phyloP scores from a whole-genome alignment of 2,888 invertebrate species.

The Craniophora ligustri region DNA sequence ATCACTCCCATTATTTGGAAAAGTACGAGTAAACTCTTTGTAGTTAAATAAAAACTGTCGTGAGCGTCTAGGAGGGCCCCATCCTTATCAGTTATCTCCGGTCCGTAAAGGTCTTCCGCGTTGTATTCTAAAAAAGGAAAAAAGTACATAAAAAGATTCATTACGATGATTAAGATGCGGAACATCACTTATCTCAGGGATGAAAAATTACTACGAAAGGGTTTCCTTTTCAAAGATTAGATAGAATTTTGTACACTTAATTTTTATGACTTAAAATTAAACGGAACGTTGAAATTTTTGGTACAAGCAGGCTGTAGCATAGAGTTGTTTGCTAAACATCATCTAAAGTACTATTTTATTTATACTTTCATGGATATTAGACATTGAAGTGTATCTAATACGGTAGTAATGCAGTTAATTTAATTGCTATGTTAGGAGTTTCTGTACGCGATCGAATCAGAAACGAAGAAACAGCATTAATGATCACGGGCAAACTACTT shows the following conservation, averaged over 20 bases:
- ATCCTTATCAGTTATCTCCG: constrained; percentile 85
- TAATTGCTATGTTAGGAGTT: too few species aligned
- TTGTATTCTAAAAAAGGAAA: constrained; percentile 66
- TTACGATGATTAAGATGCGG: constrained; percentile 42
- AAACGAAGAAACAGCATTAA: too few species aligned
- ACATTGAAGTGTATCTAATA: neutral
- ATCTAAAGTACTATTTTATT: too few species aligned
- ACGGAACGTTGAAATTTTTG: neutral
- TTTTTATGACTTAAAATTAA: constrained; percentile 1
- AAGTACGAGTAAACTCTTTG: constrained; percentile 91
- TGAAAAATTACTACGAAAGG: constrained; percentile 21
- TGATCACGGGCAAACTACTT: too few species aligned
- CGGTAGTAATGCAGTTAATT: too few species aligned
- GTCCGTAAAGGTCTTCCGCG: constrained; percentile 80
- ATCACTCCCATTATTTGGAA: constrained; percentile 93
- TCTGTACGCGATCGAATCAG: too few species aligned
- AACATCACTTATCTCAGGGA: constrained; percentile 25
- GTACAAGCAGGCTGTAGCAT: too few species aligned
- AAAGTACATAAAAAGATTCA: constrained; percentile 25
- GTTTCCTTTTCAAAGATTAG: constrained; percentile 3
- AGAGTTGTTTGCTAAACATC: too few species aligned
- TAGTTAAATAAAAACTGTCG: constrained; percentile 91
- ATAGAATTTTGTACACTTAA: neutral
- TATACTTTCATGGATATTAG: too few species aligned
- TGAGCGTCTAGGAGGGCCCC: constrained; percentile 90